A percentile compares a stretch with the other conserved stretches of the same genome.
These are phyloP conservation scores for Mycogona germanica DNA, from an alignment of 2,888 invertebrate species.

Conservation along the genomic window DNA sequence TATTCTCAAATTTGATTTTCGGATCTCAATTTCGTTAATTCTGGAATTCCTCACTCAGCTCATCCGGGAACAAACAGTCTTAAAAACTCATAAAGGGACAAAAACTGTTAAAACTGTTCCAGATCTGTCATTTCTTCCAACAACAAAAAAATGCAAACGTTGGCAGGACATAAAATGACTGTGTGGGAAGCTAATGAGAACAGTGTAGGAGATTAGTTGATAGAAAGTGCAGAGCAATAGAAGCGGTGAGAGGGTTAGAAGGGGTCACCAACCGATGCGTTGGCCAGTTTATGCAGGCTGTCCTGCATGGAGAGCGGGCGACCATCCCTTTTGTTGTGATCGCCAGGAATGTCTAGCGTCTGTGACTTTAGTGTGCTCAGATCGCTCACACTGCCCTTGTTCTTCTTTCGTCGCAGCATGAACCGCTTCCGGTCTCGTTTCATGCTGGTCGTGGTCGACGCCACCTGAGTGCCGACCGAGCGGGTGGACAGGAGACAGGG, in stretches of 20 bases:
- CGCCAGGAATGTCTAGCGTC: slow-evolving; percentile 11
- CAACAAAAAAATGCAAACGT: too few species aligned
- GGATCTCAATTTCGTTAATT: too few species aligned
- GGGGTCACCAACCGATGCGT: slow-evolving; percentile 10
- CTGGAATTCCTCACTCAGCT: too few species aligned
- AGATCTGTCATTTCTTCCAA: too few species aligned
- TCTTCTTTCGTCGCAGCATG: slow-evolving; percentile 47
- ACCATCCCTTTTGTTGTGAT: not conserved
- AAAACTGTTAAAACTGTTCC: too few species aligned
- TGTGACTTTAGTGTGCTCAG: slow-evolving; percentile 10
- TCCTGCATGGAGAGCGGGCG: slow-evolving; percentile 8
- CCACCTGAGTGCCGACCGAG: slow-evolving; percentile 5
- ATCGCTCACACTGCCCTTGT: slow-evolving; percentile 18
- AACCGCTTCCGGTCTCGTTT: slow-evolving; percentile 15
- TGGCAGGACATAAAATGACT: not conserved
- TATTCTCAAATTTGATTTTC: too few species aligned
- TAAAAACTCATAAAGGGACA: too few species aligned
- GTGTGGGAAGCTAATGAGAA: not conserved
- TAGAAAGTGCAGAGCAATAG: not conserved
- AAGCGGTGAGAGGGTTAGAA: not conserved
- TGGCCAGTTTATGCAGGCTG: slow-evolving; percentile 6
- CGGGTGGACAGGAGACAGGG: too few species aligned
- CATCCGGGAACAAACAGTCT: too few species aligned
- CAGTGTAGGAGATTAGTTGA: not conserved
- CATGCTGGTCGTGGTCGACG: slow-evolving; percentile 1